phyloP scores from a whole-genome alignment of 2,797 vertebrate species.

The Glyptemys insculpta region DNA sequence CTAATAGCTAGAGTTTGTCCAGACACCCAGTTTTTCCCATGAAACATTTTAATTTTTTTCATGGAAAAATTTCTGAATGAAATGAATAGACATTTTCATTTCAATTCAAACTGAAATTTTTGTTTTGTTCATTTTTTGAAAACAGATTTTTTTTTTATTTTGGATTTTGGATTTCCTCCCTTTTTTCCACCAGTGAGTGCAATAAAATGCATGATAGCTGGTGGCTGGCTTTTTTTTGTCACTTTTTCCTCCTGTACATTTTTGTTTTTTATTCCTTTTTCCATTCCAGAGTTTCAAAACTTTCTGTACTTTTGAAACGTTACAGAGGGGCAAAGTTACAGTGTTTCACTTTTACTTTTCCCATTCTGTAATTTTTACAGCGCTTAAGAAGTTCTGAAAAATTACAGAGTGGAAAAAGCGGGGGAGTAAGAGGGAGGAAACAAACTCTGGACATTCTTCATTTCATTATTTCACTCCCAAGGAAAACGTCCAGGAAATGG shows the following conservation, averaged over 20 bases:
- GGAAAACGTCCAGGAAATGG: background rate
- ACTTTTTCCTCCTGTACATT: too few species aligned
- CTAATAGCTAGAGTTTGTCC: accelerated
- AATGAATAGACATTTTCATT: background rate
- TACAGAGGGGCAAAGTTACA: background rate
- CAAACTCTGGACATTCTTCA: background rate
- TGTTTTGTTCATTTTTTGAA: background rate
- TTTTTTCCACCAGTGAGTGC: background rate
- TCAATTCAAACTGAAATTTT: background rate
- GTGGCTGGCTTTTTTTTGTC: background rate
- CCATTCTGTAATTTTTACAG: background rate
- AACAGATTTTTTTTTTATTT: background rate
- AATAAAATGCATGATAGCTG: background rate
- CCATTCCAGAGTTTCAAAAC: background rate
- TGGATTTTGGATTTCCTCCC: background rate
- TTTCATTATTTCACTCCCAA: background rate
- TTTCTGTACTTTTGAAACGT: background rate
- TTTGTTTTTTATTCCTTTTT: background rate
- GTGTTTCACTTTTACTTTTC: background rate
- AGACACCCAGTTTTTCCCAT: background rate
- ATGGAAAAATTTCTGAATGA: background rate
- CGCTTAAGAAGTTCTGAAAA: background rate
- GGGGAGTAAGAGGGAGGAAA: background rate
- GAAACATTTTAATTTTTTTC: background rate
- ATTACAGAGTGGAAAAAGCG: background rate